Evolutionary conservation across 2,888 invertebrate species (phyloP), one percentile per base, ranked within the genome.

Genomic region (Temnothorax rugatulus): DNA sequence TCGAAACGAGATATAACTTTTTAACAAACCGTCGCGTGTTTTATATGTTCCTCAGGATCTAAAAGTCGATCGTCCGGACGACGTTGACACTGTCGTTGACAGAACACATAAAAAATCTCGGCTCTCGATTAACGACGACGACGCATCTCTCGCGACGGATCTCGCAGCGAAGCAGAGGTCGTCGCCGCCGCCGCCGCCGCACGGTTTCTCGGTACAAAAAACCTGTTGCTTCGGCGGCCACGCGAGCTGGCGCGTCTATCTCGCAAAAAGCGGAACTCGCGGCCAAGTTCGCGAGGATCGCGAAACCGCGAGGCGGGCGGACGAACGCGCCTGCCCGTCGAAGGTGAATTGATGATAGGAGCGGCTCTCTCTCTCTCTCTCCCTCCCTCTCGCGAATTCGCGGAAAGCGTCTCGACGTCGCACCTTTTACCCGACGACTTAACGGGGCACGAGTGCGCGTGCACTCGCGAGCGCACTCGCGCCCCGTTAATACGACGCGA

Each of bases 201-300:
- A 84, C 77, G 66, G 84, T 90, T 88, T 86, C 85, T 68, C 84
- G n/a, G 74, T 82, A 84, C 47, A 88, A 91, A 89, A 91, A 91
- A 92, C 92, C 92, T 92, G 92, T 92, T 92, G 92, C 92, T 91
- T 91, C 90, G 83, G 74, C 89, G 83, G 74, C 81, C 41, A 41
- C 41, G 41, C 41, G 68, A 84, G 81, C 69, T 69, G 76, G 86
- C 87, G 75, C 68, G 82, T 71, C 59, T 68, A n/a, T n/a, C n/a
- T n/a, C n/a, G n/a, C 66, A 83, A 88, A 79, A 82, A 77, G 52
- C 5, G 25, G 61, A 34, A 66, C 64, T 57, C 61, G 79, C 54
- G 66, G 69, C 85, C 69, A 86, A 82, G 84, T 84, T 84, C 50
- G 52, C 29, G 59, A 61, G 66, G 54, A 50, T 69, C 66, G 38